Evolutionary conservation across 1,140 invertebrate species (phyloP).

Genomic region (Drosophila ogumai): DNA sequence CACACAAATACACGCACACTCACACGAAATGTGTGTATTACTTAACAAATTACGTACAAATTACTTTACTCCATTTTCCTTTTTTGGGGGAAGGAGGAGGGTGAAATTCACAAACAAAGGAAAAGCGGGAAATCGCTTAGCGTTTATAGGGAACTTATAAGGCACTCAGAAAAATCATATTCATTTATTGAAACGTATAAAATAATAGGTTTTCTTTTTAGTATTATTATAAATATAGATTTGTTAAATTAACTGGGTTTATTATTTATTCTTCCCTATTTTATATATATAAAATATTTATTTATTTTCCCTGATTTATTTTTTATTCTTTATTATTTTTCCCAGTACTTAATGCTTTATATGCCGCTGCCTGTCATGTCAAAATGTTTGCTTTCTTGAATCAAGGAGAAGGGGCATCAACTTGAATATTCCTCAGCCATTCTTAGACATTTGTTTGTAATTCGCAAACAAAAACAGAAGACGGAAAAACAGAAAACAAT

Average conservation of each 20-base stretch:
- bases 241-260: too few species aligned
- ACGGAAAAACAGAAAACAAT: constrained; percentile 70
- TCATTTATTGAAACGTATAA: background rate
- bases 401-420: constrained; percentile 1
- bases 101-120: constrained; percentile 9
- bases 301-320: background rate
- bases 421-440: constrained; percentile 44
- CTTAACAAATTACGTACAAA: constrained; percentile 84
- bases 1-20: constrained; percentile 26
- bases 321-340: background rate
- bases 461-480: constrained; percentile 62
- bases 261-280: background rate
- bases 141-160: constrained; percentile 56
- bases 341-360: background rate
- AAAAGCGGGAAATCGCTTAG: constrained; percentile 72
- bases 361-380: constrained; percentile 50
- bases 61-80: constrained; percentile 65
- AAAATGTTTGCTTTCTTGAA: constrained; percentile 54
- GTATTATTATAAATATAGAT: background rate
- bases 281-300: background rate
- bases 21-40: constrained; percentile 56
- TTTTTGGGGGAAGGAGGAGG: background rate
- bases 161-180: background rate
- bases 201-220: background rate
- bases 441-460: constrained; percentile 69